Conservation (phyloP, 30 jellyfish, hydroid and myxozoan species). For the Catostylus mosaicus region DNA sequence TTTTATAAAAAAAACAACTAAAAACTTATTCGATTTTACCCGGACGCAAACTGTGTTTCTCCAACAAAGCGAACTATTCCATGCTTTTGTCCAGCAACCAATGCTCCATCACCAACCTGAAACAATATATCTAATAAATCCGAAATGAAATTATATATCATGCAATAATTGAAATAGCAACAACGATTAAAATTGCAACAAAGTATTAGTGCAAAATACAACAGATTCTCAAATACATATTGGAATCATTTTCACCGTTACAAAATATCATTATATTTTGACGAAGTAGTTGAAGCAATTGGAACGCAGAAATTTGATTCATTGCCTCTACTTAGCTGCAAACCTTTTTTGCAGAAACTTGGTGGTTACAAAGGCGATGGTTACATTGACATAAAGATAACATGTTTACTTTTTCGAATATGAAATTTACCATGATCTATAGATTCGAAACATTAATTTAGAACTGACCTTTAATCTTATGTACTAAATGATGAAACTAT, state of each 20-base stretch:
- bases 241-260: not conserved
- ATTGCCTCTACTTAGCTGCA: not conserved
- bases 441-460: not conserved
- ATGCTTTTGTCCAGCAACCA: slow-evolving; percentile 81
- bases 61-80: slow-evolving; percentile 83
- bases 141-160: no score
- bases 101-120: slow-evolving; percentile 74
- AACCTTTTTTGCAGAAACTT: not conserved
- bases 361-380: not conserved
- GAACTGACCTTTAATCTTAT: no score
- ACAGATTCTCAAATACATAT: not conserved
- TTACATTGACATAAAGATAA: not conserved
- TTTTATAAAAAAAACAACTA: no score
- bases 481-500: no score
- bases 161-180: no score
- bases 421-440: not conserved
- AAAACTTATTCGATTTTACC: slow-evolving; percentile 67
- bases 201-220: not conserved
- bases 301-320: not conserved
- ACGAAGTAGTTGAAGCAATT: not conserved
- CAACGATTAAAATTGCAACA: not conserved
- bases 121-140: no score
- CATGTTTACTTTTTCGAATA: no score
- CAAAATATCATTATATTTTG: not conserved
- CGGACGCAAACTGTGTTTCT: slow-evolving; percentile 78